These are phyloP conservation scores for Hydrocynus forskahlii DNA, from an alignment of 2,797 vertebrate species.

Conservation along the genomic window DNA sequence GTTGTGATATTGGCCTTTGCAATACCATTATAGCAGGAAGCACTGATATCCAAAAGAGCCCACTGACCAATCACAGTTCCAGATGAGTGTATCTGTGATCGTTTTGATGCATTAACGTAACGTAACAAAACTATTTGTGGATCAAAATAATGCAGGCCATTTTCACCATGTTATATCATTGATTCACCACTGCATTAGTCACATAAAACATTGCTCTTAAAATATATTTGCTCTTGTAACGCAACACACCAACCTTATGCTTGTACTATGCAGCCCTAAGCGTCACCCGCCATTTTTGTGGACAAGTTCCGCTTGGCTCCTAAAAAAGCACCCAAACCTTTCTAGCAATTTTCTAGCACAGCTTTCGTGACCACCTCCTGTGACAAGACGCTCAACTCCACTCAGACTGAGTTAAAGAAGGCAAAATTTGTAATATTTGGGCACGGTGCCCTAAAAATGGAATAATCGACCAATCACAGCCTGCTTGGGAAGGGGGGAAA, in stretches of 20 bases:
- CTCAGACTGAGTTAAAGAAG: background rate
- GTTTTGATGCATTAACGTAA: background rate
- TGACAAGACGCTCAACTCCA: background rate
- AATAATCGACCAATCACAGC: slow-evolving; percentile 29
- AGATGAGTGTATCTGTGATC: background rate
- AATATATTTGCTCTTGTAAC: too few relatives aligned
- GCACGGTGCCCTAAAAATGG: background rate
- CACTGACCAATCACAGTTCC: background rate
- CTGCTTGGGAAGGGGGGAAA: background rate
- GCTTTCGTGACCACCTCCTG: too few relatives aligned
- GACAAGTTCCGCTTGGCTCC: background rate
- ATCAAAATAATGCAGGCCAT: too few relatives aligned
- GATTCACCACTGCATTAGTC: too few relatives aligned
- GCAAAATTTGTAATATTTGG: background rate
- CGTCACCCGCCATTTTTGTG: background rate
- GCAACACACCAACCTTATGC: background rate
- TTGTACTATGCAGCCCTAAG: background rate
- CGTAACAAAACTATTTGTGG: too few relatives aligned
- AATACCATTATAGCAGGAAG: too few relatives aligned
- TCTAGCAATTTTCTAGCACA: too few relatives aligned
- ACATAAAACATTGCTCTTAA: too few relatives aligned
- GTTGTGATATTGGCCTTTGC: background rate
- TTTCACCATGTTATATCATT: too few relatives aligned
- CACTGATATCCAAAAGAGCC: background rate
- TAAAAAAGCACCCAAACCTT: background rate